These are phyloP conservation scores for Dromas ardeola DNA, from an alignment of 2,113 vertebrate species.

Conservation along the genomic window DNA sequence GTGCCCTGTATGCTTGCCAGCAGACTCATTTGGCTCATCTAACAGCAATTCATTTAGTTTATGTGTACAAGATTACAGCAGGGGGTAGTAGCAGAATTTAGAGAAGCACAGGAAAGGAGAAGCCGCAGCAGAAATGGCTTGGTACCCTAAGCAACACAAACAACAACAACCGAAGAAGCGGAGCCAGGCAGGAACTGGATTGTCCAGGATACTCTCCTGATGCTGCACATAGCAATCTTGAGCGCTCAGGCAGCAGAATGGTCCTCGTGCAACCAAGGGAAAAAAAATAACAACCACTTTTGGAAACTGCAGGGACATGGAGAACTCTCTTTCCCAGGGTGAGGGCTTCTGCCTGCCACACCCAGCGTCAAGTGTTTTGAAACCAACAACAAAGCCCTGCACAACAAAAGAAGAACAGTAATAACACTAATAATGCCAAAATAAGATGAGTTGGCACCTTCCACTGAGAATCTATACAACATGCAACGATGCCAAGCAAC, in stretches of 20 bases:
- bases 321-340: conserved; percentile 36
- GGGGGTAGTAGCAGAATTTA: conserved; percentile 32
- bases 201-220: conserved; percentile 19
- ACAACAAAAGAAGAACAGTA: background rate
- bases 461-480: background rate
- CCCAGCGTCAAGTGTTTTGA: conserved; percentile 65
- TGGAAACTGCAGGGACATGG: background rate
- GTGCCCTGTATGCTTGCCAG: background rate
- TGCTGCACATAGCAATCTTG: background rate
- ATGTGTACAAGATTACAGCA: conserved; percentile 33
- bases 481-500: background rate
- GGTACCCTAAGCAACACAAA: conserved; percentile 70
- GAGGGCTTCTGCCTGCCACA: conserved; percentile 55
- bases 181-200: conserved; percentile 27
- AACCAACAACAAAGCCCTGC: conserved; percentile 63
- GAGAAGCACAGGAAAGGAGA: background rate
- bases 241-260: background rate
- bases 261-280: background rate
- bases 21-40: conserved; percentile 22
- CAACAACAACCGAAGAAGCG: conserved; percentile 33
- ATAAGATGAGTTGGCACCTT: conserved; percentile 22
- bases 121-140: background rate
- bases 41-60: background rate
- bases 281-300: background rate
- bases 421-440: conserved; percentile 11